phyloP scores from a whole-genome alignment of 2,888 invertebrate genomes.

The Apeira syringaria region DNA sequence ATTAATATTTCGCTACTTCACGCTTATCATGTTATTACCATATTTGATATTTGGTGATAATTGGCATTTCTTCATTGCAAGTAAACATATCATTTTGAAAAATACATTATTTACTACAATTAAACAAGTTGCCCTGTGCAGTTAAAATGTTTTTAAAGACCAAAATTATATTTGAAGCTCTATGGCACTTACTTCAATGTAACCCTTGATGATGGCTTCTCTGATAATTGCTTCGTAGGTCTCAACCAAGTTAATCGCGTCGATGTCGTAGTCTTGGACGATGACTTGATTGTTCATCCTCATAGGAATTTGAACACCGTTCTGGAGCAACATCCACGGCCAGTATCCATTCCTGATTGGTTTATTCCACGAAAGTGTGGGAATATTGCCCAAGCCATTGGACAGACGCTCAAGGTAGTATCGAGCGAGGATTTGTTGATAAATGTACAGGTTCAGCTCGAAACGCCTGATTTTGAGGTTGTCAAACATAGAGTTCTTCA shows the following conservation, averaged over 20 bases:
- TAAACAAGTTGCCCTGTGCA: no score
- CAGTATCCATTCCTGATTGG: conserved; percentile 79
- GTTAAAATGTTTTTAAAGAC: no score
- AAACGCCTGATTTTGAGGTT: conserved; percentile 66
- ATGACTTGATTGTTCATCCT: conserved; percentile 72
- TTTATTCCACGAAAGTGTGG: conserved; percentile 70
- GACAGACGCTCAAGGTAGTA: conserved; percentile 81
- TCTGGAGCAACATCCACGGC: conserved; percentile 80
- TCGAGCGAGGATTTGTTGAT: conserved; percentile 87
- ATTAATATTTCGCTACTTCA: no score
- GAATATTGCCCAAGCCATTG: conserved; percentile 71
- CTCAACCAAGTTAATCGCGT: conserved; percentile 52
- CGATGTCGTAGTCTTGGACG: conserved; percentile 52
- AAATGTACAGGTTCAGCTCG: conserved; percentile 83
- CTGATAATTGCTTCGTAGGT: conserved; percentile 80
- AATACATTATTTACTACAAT: no score
- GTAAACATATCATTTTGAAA: no score
- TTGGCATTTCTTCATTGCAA: no score
- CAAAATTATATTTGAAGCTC: no score
- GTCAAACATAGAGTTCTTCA: conserved; percentile 71
- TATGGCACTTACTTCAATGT: conserved; percentile 61
- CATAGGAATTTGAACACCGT: conserved; percentile 80
- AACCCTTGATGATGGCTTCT: conserved; percentile 83
- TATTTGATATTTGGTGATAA: no score
- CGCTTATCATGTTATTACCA: no score